Percentiles rank a stretch among this genome's conserved stretches.
Conservation (phyloP, 2,797 vertebrate genomes). For the Hippopotamyrus pictus region DNA sequence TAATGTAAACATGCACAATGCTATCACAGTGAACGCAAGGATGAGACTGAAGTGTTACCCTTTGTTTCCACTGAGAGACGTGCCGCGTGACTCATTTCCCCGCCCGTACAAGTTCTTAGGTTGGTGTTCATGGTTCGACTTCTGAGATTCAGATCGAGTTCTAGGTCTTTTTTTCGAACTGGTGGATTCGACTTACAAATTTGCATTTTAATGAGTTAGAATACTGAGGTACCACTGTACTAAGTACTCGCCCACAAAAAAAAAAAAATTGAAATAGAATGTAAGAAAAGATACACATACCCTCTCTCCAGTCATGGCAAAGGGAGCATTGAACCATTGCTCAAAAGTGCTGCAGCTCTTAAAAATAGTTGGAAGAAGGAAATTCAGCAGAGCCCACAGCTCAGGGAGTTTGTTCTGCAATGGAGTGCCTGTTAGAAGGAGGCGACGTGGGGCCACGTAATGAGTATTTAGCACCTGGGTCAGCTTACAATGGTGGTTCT, state of each 20-base stretch:
- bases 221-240: too few relatives aligned
- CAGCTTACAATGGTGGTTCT: constrained; percentile 97
- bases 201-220: too few relatives aligned
- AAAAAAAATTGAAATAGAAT: background rate
- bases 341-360: constrained; percentile 98
- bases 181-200: too few relatives aligned
- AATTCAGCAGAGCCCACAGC: constrained; percentile 95
- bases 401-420: constrained; percentile 94
- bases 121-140: too few relatives aligned
- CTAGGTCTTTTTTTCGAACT: too few relatives aligned
- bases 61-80: too few relatives aligned
- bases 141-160: too few relatives aligned
- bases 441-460: constrained; percentile 88
- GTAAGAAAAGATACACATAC: constrained; percentile 46
- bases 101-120: too few relatives aligned
- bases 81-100: too few relatives aligned
- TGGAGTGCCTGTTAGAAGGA: constrained; percentile 88
- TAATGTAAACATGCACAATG: too few relatives aligned
- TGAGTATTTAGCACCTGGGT: constrained; percentile 96
- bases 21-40: too few relatives aligned
- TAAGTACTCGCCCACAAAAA: background rate
- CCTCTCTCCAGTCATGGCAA: constrained; percentile 97
- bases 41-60: too few relatives aligned
- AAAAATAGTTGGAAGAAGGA: constrained; percentile 94
- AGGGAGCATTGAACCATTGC: constrained; percentile 97